phyloP scores from a whole-genome alignment of 2,113 vertebrate genomes.

The Syngnathoides biaculeatus region DNA sequence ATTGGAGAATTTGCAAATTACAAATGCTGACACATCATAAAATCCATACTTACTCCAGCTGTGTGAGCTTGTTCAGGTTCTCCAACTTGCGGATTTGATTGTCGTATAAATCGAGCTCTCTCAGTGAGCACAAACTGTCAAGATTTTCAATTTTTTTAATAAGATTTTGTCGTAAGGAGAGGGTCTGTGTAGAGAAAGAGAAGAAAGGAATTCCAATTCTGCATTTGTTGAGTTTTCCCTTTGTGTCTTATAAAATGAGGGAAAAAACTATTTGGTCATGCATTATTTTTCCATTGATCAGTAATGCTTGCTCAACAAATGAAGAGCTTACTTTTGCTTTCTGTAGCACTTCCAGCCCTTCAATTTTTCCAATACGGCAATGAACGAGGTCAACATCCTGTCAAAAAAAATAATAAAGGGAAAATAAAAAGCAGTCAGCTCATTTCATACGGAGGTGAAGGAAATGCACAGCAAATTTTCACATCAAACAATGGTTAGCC shows the following conservation, averaged over 20 bases:
- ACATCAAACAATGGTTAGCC: too few relatives aligned
- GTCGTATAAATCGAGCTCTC: constrained; percentile 94
- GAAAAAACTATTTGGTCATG: background rate
- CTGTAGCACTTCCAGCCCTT: constrained; percentile 90
- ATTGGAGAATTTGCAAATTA: background rate
- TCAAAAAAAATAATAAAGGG: constrained; percentile 30
- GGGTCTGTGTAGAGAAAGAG: constrained; percentile 72
- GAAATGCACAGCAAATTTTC: background rate
- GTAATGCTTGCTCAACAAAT: background rate
- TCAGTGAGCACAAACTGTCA: constrained; percentile 79
- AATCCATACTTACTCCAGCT: constrained; percentile 84
- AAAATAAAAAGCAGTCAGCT: background rate
- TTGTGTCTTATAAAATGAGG: background rate
- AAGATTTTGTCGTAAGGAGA: constrained; percentile 93
- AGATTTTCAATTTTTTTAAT: constrained; percentile 95
- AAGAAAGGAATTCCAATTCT: background rate
- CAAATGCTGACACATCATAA: background rate
- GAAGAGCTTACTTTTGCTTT: constrained; percentile 86
- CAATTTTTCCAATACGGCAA: constrained; percentile 94
- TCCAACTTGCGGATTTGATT: constrained; percentile 94
- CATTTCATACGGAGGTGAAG: background rate
- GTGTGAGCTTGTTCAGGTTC: constrained; percentile 84
- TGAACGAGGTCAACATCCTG: constrained; percentile 97
- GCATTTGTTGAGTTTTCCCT: background rate
- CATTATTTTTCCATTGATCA: background rate